Conservation (phyloP, 2,888 invertebrate species). For the Gerosis bhagava region DNA sequence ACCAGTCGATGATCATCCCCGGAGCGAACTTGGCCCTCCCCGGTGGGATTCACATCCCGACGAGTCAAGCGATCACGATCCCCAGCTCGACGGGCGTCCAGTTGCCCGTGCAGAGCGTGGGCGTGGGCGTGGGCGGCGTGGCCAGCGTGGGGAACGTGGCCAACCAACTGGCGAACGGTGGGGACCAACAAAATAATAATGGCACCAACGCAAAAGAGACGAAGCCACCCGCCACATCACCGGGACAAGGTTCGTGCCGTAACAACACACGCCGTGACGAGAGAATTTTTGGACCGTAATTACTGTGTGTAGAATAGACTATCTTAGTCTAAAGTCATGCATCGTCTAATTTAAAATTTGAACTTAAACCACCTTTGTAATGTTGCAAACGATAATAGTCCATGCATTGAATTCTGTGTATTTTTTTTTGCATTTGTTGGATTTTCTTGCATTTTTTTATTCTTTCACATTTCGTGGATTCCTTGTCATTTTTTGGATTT, state of each 20-base stretch:
- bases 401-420: too few relatives aligned
- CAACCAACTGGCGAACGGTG: conserved; percentile 77
- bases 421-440: too few relatives aligned
- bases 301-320: not conserved
- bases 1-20: conserved; percentile 79
- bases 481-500: too few relatives aligned
- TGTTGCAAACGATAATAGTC: too few relatives aligned
- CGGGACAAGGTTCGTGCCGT: conserved; percentile 16
- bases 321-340: too few relatives aligned
- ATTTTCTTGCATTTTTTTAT: too few relatives aligned
- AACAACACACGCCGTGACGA: not conserved
- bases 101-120: too few relatives aligned
- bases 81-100: conserved; percentile 48
- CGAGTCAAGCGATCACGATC: conserved; percentile 53
- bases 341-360: too few relatives aligned
- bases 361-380: too few relatives aligned
- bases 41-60: conserved; percentile 41
- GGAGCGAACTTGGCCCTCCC: conserved; percentile 76
- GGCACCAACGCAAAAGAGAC: conserved; percentile 47
- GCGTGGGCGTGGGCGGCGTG: conserved; percentile 44
- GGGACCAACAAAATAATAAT: conserved; percentile 84
- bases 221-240: conserved; percentile 29
- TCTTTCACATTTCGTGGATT: too few relatives aligned
- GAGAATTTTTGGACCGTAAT: conserved; percentile 1
- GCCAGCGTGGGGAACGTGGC: conserved; percentile 36